phyloP scores from a whole-genome alignment of 2,888 invertebrate genomes.

The Corythucha ciliata region DNA sequence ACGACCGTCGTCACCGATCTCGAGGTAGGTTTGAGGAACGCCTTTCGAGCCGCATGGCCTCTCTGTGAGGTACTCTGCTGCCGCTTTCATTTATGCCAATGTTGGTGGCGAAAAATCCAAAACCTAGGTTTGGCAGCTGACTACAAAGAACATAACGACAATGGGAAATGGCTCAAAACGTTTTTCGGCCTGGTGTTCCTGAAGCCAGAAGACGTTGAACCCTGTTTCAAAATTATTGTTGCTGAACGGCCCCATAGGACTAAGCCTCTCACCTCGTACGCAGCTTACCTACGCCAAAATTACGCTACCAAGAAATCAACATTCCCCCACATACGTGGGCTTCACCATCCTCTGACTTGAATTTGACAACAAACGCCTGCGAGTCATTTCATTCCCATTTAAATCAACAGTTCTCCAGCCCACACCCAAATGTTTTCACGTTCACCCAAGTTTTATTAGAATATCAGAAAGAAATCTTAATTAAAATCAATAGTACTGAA shows the following conservation, averaged over 20 bases:
- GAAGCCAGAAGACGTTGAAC: constrained; percentile 6
- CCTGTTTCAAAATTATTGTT: neutral
- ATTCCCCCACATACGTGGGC: neutral
- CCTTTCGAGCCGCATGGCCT: constrained; percentile 18
- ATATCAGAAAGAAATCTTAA: too few species aligned
- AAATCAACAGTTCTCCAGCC: constrained; percentile 4
- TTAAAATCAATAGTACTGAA: too few species aligned
- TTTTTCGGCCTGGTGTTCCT: constrained; percentile 6
- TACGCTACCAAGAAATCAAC: neutral
- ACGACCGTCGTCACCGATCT: constrained; percentile 11
- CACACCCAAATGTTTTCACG: constrained; percentile 1
- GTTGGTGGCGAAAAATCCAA: constrained; percentile 24
- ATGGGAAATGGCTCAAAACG: constrained; percentile 14
- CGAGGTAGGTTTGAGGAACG: constrained; percentile 14
- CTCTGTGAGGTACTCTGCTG: constrained; percentile 17
- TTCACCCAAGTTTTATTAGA: neutral
- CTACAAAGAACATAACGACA: constrained; percentile 22
- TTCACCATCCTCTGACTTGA: neutral
- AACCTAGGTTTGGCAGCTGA: constrained; percentile 12
- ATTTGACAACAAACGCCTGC: constrained; percentile 1
- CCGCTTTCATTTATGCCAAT: constrained; percentile 23
- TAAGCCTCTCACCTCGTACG: constrained; percentile 3
- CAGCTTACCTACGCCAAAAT: neutral
- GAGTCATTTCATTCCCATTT: constrained; percentile 5
- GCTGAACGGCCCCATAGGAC: neutral